Base-by-base conservation (phyloP, 2,797 vertebrate genomes). In the Syndactyla subalaris region DNA sequence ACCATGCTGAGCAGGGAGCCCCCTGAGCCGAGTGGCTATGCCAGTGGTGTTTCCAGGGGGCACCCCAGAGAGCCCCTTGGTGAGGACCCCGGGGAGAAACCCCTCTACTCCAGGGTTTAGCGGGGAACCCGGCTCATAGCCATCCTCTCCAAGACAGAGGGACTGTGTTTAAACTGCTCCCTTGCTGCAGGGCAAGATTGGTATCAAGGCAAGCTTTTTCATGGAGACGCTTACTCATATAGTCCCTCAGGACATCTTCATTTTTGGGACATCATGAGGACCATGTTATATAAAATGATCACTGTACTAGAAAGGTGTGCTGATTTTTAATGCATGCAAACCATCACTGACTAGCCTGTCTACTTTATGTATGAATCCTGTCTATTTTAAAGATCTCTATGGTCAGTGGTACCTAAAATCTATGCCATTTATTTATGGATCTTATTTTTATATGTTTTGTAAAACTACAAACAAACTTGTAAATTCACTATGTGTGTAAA, bases 61-160 rank as follows among this genome's bases (percentile, higher is more conserved):
- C 9, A 19, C 2, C 0, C 6, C 3, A 6, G 30, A 43, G 22
- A 63, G 15, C 14, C 43, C 8, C 29, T 20, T 51, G 29, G 36
- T 21, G 79, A 45, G 16, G 20, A 15, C 1, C 7, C 0, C 0
- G 17, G 14, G 27, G 58, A 19, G 30, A 14, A 51, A 49, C 45
- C 14, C 5, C 29, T 0, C 0, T n/a, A 3, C 29, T 34, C 20
- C 7, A 13, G 41, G 12, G 20, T 18, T 57, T 34, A 41, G 18
- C 10, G 17, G 41, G 9, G 62, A 74, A 5, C 12, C 10, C 0
- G 0, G 10, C 48, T 77, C 57, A 29, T 14, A 71, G 39, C 27
- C 30, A 8, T 45, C 17, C 27, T 63, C 45, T 59, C 62, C 51
- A 34, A 27, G 38, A 49, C 14, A 38, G 7, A 48, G 7, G 15